Conservation (phyloP, 2,888 invertebrate species). For the Anoncus sp. region DNA sequence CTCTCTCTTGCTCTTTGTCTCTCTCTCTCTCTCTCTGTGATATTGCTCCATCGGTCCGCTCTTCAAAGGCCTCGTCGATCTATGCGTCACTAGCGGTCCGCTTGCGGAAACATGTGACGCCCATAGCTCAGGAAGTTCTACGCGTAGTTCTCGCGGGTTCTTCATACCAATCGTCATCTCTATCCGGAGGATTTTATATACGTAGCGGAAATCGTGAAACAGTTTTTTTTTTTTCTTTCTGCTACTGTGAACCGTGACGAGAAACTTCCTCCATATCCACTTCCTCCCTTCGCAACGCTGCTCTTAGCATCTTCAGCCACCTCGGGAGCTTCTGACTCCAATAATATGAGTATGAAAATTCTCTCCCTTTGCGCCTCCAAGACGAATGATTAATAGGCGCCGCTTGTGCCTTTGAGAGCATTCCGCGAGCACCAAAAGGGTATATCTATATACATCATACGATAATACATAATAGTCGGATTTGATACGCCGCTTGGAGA, state of each 20-base stretch:
- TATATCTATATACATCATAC: slow-evolving; percentile 18
- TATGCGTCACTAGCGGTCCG: slow-evolving; percentile 40
- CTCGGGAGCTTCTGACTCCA: slow-evolving; percentile 38
- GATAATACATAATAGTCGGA: slow-evolving; percentile 54
- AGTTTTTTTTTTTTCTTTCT: slow-evolving; percentile 24
- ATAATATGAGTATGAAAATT: slow-evolving; percentile 41
- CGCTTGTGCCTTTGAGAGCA: slow-evolving; percentile 56
- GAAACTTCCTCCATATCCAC: slow-evolving; percentile 43
- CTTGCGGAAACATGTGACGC: slow-evolving; percentile 59
- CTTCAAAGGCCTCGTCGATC: slow-evolving; percentile 53
- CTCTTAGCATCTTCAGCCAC: slow-evolving; percentile 24
- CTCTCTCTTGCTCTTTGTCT: slow-evolving; percentile 12
- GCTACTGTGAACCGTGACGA: slow-evolving; percentile 39
- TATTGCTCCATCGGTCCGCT: slow-evolving; percentile 38
- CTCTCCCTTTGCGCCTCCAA: slow-evolving; percentile 36
- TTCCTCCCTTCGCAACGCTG: too few relatives aligned
- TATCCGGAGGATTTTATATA: slow-evolving; percentile 17
- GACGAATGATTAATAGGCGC: slow-evolving; percentile 57
- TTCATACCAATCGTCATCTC: slow-evolving; percentile 57
- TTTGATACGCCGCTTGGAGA: slow-evolving; percentile 40
- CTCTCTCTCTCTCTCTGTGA: slow-evolving; percentile 17
- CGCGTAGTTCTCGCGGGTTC: slow-evolving; percentile 44
- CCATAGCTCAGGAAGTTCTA: slow-evolving; percentile 59
- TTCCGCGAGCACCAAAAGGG: slow-evolving; percentile 48
- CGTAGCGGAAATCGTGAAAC: slow-evolving; percentile 52